Evolutionary conservation across 1,140 invertebrate species (phyloP).

Genomic region (Euura lappo): DNA sequence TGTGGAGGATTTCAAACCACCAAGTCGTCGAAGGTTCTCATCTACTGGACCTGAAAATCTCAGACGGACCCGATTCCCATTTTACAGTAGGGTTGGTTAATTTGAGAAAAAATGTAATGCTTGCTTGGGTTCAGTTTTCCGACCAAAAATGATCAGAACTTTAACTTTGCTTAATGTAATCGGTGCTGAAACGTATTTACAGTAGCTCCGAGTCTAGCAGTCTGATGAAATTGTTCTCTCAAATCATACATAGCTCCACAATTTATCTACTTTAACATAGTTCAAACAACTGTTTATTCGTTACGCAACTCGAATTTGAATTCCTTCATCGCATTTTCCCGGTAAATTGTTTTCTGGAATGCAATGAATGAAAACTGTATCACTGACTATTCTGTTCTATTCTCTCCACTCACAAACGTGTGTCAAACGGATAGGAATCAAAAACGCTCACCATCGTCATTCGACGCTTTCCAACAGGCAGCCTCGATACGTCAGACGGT

Average conservation of each 20-base stretch:
- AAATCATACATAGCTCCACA: background rate
- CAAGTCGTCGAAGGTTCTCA: background rate
- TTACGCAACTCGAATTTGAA: background rate
- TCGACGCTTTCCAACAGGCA: no score
- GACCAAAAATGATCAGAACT: background rate
- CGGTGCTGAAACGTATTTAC: background rate
- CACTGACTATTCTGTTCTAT: background rate
- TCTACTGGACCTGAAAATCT: constrained; percentile 2
- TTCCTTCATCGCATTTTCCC: background rate
- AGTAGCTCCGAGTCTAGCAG: background rate
- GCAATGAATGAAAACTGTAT: background rate
- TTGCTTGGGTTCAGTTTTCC: no score
- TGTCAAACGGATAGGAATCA: no score
- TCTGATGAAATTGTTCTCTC: background rate
- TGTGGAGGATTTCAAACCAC: background rate
- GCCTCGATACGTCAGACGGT: no score
- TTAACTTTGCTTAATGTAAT: background rate
- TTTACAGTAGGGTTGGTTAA: background rate
- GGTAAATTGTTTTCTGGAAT: background rate
- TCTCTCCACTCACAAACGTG: no score
- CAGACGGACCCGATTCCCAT: background rate
- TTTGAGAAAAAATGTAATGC: background rate
- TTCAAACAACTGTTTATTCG: background rate
- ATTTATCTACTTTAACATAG: background rate
- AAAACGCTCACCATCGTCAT: no score